phyloP scores from a whole-genome alignment of 2,888 invertebrate species.

The Cephus spinipes region DNA sequence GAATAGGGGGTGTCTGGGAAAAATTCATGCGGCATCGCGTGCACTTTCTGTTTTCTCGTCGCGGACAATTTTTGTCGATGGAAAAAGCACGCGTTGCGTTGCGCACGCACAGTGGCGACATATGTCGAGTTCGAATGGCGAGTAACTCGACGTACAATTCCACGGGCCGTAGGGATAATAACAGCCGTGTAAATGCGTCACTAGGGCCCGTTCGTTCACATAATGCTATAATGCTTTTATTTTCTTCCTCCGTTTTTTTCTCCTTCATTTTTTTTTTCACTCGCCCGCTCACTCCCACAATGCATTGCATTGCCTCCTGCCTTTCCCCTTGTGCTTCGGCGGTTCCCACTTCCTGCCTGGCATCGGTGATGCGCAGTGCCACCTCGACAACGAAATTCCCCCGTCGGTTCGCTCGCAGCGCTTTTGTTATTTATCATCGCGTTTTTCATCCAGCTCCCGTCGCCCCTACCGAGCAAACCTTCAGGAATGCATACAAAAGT shows the following conservation, averaged over 20 bases:
- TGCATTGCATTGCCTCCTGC: constrained; percentile 36
- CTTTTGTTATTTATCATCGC: constrained; percentile 32
- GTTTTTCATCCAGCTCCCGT: constrained; percentile 20
- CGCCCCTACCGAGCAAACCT: constrained; percentile 1
- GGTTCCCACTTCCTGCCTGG: constrained; percentile 61
- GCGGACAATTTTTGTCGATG: background rate
- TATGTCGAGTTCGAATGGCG: constrained; percentile 27
- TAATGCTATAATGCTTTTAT: constrained; percentile 43
- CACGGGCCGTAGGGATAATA: constrained; percentile 35
- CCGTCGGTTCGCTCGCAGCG: constrained; percentile 40
- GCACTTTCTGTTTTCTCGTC: background rate
- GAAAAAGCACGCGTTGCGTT: background rate
- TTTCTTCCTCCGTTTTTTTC: constrained; percentile 20
- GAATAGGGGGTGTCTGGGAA: too few relatives aligned
- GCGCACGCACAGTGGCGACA: constrained; percentile 24
- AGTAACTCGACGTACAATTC: constrained; percentile 11
- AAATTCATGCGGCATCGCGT: too few relatives aligned
- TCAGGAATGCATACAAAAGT: background rate
- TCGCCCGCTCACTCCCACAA: constrained; percentile 45
- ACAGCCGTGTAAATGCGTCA: constrained; percentile 51
- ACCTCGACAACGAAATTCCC: constrained; percentile 61
- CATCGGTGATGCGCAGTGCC: constrained; percentile 66
- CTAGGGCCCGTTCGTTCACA: constrained; percentile 48
- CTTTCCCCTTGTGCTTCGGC: constrained; percentile 45
- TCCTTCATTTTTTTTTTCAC: constrained; percentile 38